Evolutionary conservation across 1,140 invertebrate species (phyloP).

Genomic region (Capitella teleta): DNA sequence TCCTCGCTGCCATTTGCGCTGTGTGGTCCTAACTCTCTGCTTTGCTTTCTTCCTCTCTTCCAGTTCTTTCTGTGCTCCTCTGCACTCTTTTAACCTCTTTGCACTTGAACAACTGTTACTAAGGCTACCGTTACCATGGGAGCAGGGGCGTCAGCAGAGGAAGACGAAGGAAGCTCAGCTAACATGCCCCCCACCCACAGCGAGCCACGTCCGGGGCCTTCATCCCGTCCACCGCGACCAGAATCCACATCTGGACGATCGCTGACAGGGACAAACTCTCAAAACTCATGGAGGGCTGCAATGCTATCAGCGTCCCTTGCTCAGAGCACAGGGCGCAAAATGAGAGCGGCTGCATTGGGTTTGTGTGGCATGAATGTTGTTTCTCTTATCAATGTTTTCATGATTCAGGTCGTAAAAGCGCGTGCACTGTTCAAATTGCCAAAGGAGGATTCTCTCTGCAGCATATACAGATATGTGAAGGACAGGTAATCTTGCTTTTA

Average conservation of each 20-base stretch:
- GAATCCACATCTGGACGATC: neutral
- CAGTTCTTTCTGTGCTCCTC: too few relatives aligned
- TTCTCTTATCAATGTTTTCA: neutral
- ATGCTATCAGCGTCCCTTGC: neutral
- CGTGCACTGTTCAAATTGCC: constrained; percentile 22
- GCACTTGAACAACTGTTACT: too few relatives aligned
- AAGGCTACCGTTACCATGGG: constrained; percentile 8
- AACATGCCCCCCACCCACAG: neutral
- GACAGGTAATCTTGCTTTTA: constrained; percentile 19
- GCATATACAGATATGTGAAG: constrained; percentile 29
- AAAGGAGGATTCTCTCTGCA: constrained; percentile 26
- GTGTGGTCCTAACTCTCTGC: too few relatives aligned
- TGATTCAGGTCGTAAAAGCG: constrained; percentile 15
- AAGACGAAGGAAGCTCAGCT: neutral
- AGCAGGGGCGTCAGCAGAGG: constrained; percentile 7
- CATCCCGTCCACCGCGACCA: neutral
- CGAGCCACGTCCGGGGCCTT: neutral
- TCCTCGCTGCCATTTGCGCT: too few relatives aligned
- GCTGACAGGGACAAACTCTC: too few relatives aligned
- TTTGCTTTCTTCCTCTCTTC: too few relatives aligned
- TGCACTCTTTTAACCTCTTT: too few relatives aligned
- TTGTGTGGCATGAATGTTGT: neutral
- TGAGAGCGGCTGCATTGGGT: constrained; percentile 8
- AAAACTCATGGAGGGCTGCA: too few relatives aligned
- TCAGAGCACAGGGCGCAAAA: neutral